A percentile compares a stretch with the other conserved stretches of the same genome.
These are phyloP conservation scores for Hemaris fuciformis DNA, from an alignment of 2,888 invertebrate species.

Conservation along the genomic window DNA sequence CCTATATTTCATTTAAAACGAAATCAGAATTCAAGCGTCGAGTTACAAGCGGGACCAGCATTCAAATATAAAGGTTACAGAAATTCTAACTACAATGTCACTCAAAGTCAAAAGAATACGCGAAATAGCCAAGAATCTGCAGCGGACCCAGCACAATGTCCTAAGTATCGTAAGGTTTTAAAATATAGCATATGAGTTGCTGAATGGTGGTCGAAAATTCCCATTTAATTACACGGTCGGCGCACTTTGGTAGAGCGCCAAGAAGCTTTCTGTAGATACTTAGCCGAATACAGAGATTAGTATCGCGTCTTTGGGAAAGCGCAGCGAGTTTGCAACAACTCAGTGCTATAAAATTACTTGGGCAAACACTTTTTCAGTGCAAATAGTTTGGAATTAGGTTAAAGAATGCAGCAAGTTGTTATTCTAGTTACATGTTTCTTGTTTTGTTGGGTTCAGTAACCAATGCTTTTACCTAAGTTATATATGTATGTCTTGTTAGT, in stretches of 20 bases:
- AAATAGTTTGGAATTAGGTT: neutral
- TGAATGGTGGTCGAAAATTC: constrained; percentile 29
- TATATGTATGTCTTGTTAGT: too few relatives aligned
- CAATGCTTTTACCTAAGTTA: too few relatives aligned
- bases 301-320: neutral
- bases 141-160: neutral
- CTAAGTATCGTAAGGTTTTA: constrained; percentile 1
- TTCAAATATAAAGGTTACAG: neutral
- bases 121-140: neutral
- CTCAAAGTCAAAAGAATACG: neutral
- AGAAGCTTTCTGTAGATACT: constrained; percentile 21
- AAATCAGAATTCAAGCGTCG: neutral
- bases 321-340: neutral
- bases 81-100: constrained; percentile 1
- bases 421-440: neutral
- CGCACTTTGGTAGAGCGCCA: constrained; percentile 35
- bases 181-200: constrained; percentile 14
- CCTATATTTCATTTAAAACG: neutral
- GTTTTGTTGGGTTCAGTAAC: neutral
- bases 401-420: neutral
- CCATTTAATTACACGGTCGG: constrained; percentile 33
- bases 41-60: neutral
- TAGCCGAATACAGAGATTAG: constrained; percentile 13
- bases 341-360: neutral
- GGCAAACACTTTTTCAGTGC: neutral